Evolutionary conservation across 1,140 invertebrate species (phyloP).

Genomic region (Geopemphigus sp.): DNA sequence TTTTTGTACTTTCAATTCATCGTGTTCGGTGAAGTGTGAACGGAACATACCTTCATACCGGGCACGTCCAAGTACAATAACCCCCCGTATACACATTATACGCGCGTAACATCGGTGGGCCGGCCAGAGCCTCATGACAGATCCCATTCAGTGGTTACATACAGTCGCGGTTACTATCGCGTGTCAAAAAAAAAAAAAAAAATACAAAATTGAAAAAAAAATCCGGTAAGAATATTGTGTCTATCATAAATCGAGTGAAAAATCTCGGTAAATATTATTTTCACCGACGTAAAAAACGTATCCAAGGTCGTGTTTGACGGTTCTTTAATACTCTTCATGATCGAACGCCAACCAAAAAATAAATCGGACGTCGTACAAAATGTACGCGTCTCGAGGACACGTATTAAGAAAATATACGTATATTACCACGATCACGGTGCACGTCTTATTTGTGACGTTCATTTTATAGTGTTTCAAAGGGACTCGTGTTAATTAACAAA

Average conservation of each 20-base stretch:
- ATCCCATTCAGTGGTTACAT: conserved; percentile 49
- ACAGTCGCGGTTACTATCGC: conserved; percentile 41
- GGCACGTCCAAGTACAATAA: conserved; percentile 49
- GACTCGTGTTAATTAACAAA: too few relatives aligned
- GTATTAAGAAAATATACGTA: not conserved
- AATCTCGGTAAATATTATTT: conserved; percentile 47
- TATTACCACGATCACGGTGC: too few relatives aligned
- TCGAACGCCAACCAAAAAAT: not conserved
- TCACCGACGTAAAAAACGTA: conserved; percentile 27
- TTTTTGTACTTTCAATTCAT: conserved; percentile 50
- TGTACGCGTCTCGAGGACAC: conserved; percentile 15
- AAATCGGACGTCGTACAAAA: not conserved
- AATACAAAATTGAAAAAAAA: conserved; percentile 37
- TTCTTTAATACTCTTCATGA: conserved; percentile 19
- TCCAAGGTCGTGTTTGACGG: conserved; percentile 34
- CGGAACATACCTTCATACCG: conserved; percentile 46
- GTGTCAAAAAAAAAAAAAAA: conserved; percentile 46
- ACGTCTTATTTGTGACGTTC: too few relatives aligned
- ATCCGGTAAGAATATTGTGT: conserved; percentile 13
- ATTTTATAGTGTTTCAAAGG: too few relatives aligned
- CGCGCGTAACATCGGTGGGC: conserved; percentile 14
- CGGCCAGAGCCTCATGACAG: conserved; percentile 25
- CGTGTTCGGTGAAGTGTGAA: conserved; percentile 49
- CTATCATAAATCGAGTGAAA: conserved; percentile 14
- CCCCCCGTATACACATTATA: conserved; percentile 27